Percentiles rank a stretch among this genome's conserved stretches.
phyloP scores from a whole-genome alignment of 1,140 invertebrate species.

The Protaetia brevitarsis region DNA sequence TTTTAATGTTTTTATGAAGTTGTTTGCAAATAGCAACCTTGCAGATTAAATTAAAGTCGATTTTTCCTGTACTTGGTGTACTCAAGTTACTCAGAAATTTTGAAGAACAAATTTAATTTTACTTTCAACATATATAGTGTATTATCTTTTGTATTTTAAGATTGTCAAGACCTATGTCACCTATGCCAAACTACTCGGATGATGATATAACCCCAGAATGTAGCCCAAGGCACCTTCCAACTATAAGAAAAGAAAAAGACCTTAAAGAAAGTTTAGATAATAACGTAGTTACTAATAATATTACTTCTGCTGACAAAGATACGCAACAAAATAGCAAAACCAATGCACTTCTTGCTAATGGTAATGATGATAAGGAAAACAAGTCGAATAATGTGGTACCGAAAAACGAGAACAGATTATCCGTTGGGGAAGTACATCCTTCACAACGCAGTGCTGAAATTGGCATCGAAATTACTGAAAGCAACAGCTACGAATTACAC shows the following conservation, averaged over 20 bases:
- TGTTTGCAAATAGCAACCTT: too few relatives aligned
- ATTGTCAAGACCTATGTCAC: conserved; percentile 74
- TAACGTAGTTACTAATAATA: not conserved
- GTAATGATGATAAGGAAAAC: conserved; percentile 3
- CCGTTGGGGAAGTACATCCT: not conserved
- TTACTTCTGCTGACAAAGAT: not conserved
- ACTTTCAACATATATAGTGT: conserved; percentile 25
- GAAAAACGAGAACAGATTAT: not conserved
- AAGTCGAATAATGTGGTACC: not conserved
- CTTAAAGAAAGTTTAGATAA: not conserved
- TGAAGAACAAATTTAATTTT: too few relatives aligned
- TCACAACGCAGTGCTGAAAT: conserved; percentile 36
- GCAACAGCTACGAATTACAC: not conserved
- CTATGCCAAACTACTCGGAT: conserved; percentile 65
- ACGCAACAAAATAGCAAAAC: not conserved
- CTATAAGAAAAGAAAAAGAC: not conserved
- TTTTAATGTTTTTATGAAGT: too few relatives aligned
- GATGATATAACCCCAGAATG: conserved; percentile 48
- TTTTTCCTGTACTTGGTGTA: too few relatives aligned
- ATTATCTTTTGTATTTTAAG: too few relatives aligned
- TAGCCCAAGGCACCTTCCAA: conserved; percentile 28
- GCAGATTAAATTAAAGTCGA: too few relatives aligned
- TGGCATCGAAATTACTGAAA: conserved; percentile 49
- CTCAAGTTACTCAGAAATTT: too few relatives aligned
- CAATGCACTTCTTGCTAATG: not conserved